phyloP scores from a whole-genome alignment of 2,113 vertebrate species.

The Meles meles region DNA sequence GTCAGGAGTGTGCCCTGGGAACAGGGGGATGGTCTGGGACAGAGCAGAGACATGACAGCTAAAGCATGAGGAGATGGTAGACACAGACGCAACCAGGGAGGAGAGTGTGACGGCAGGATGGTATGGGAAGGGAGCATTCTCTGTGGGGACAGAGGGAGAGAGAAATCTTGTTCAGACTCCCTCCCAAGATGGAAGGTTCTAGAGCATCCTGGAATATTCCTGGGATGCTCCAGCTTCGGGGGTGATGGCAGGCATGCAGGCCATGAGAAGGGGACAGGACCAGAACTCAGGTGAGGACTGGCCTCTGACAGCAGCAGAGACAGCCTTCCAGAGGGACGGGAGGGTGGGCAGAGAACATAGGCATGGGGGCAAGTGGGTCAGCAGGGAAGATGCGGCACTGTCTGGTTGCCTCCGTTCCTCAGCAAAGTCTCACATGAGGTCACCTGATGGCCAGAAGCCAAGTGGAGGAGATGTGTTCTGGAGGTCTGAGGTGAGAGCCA shows the following conservation, averaged over 20 bases:
- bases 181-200: neutral
- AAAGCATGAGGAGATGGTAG: neutral
- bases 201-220: neutral
- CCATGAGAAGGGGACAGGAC: neutral
- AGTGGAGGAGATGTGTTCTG: neutral
- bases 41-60: neutral
- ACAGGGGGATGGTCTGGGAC: too few species aligned
- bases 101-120: neutral
- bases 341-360: neutral
- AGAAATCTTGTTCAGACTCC: neutral
- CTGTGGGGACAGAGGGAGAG: neutral
- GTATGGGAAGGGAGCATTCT: neutral
- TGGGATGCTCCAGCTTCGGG: neutral
- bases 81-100: neutral
- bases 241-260: neutral
- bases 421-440: neutral
- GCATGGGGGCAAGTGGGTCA: neutral
- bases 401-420: neutral
- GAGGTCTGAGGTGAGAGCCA: neutral
- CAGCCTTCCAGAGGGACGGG: neutral
- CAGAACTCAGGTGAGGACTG: neutral
- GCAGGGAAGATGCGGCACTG: accelerated
- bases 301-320: neutral
- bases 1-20: neutral
- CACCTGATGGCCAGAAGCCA: neutral